Conservation (phyloP, 1,140 invertebrate genomes). For the Anthonomus grandis region DNA sequence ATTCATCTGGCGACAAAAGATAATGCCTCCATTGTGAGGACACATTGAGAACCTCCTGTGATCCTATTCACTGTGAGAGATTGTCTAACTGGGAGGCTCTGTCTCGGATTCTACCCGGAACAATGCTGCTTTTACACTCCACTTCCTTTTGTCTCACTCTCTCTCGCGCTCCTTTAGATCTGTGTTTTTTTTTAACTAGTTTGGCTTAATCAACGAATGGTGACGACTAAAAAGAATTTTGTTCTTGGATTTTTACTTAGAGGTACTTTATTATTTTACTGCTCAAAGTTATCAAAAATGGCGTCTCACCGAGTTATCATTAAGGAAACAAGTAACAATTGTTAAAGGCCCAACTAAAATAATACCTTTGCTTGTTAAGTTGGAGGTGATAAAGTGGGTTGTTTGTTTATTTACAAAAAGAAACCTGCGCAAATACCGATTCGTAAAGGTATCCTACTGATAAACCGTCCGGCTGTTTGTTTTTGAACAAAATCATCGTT, state of each 20-base stretch:
- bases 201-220: too few relatives aligned
- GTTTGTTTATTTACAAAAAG: conserved; percentile 22
- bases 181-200: too few relatives aligned
- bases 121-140: conserved; percentile 46
- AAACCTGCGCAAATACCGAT: conserved; percentile 28
- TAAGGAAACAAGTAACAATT: conserved; percentile 16
- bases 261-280: too few relatives aligned
- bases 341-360: conserved; percentile 13
- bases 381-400: conserved; percentile 22
- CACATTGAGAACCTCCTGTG: conserved; percentile 48
- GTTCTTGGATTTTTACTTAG: too few relatives aligned
- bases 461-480: conserved; percentile 28
- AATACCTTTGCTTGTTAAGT: conserved; percentile 21
- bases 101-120: conserved; percentile 41
- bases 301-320: too few relatives aligned
- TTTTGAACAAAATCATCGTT: conserved; percentile 24
- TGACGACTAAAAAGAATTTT: too few relatives aligned
- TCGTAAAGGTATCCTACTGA: conserved; percentile 27
- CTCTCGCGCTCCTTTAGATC: too few relatives aligned
- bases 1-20: conserved; percentile 51
- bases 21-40: conserved; percentile 49
- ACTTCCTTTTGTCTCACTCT: conserved; percentile 47
- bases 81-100: conserved; percentile 43
- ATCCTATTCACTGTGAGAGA: conserved; percentile 47
- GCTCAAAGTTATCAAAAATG: too few relatives aligned